Base-by-base conservation (phyloP, 2,113 vertebrate species). In the Triplophysa siluroides region DNA sequence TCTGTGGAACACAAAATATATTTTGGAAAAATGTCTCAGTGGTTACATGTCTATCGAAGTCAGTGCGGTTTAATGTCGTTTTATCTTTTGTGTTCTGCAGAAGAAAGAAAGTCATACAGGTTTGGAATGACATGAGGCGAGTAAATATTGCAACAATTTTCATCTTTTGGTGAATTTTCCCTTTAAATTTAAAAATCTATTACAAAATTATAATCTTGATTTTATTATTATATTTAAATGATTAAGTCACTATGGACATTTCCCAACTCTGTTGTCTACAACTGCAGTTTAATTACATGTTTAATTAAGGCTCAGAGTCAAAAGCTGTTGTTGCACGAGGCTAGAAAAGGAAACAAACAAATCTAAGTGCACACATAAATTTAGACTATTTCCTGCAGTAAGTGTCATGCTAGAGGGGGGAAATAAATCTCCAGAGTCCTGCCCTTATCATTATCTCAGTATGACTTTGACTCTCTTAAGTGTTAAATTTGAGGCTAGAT, bases 381-480 rank as follows among this genome's bases (percentile, higher is more conserved):
- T 6, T n/a, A 82, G 62, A 8, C 38, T 56, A 23, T 24, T 66
- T 66, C 33, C 78, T 79, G 54, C 29, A 76, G 18, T 60, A 60
- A 56, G 60, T 24, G 45, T 66, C 10, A 76, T 19, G 9, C 72
- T 76, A 43, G 38, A 47, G 29, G 67, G 24, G 12, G 16, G 43
- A 78, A 78, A 78, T 79, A 63, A 83, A 65, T 79, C 38, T 72
- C 19, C 14, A 26, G 8, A 43, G 56, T n/a, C 41, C 26, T 0
- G 19, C 52, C 64, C 26, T 72, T 64, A 76, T 74, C 29, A 38
- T 76, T 60, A 80, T 71, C 70, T 74, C 38, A 13, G 70, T 72
- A 56, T 66, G n/a, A 58, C 70, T 58, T 54, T 54, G 62, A 62
- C 60, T 64, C 61, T 58, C 63, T 80, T 80, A 74, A 64, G 29